Evolutionary conservation across 2,797 vertebrate species (phyloP).

Genomic region (Buceros bicornis): DNA sequence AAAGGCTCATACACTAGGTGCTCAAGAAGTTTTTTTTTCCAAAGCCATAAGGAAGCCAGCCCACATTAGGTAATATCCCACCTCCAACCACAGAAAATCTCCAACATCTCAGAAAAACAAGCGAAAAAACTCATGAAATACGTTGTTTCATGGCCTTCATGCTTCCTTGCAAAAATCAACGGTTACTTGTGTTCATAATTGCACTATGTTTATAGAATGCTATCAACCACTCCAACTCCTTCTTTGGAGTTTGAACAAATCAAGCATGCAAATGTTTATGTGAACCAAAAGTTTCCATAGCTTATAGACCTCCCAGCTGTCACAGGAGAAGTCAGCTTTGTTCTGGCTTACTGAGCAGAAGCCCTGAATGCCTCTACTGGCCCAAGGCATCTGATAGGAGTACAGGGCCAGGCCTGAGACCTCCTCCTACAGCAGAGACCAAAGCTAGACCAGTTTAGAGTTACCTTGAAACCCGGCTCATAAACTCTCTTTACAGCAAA

Average conservation of each 20-base stretch:
- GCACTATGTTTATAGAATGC: neutral
- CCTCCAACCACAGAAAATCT: neutral
- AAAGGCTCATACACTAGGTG: neutral
- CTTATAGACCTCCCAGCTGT: neutral
- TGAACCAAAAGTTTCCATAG: neutral
- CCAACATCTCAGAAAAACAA: neutral
- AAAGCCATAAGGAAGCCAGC: neutral
- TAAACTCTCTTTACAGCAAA: neutral
- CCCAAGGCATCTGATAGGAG: neutral
- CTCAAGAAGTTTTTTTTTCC: neutral
- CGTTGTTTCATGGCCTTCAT: accelerated
- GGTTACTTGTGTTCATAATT: neutral
- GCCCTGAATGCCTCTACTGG: neutral
- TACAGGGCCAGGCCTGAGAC: neutral
- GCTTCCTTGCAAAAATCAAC: neutral
- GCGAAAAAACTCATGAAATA: neutral
- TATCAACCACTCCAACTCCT: neutral
- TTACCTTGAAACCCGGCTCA: neutral
- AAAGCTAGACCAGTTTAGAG: neutral
- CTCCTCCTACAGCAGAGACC: neutral
- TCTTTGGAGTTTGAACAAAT: neutral
- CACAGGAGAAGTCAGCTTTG: neutral
- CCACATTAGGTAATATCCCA: neutral
- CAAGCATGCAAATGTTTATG: neutral
- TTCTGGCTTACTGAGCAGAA: accelerated